Base-by-base conservation (phyloP, 2,113 vertebrate genomes). In the Lycaon pictus region DNA sequence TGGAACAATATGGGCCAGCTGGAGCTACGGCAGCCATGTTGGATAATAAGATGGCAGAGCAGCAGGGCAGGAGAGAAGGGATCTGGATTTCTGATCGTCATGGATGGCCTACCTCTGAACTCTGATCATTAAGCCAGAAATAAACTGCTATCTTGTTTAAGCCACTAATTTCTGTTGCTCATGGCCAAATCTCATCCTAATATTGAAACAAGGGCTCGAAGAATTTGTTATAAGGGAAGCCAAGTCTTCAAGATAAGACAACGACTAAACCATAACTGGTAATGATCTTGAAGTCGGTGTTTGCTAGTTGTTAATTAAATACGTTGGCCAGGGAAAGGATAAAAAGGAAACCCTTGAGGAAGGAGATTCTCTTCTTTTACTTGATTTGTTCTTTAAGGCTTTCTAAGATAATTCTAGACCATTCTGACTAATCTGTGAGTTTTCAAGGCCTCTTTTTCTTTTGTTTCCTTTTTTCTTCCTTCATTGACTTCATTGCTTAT, bases 401-500 rank as follows among this genome's bases (percentile, higher is more conserved):
- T 81, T 96, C 7, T 96, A 88, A 93, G 25, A 58, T 48, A 86
- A 72, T 92, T 96, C n/a, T 95, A 27, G 22, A 53, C 65, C 96
- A 72, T 93, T 90, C 62, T 86, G n/a, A 67, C 43, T 53, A 91
- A 71, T 82, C 80, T 88, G 51, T 37, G 56, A 55, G 32, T 77
- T 96, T 90, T 79, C 84, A 17, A 86, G 74, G 12, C 2, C 43
- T 69, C 25, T 76, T 77, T 60, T 56, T 83, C 43, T 93, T 86
- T 93, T 35, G 86, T n/a, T 19, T 43, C 58, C 69, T 74, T 85
- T 79, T 35, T 84, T 71, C 48, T 88, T 90, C 48, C 32, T 94
- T 90, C 7, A 23, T 77, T 96, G 79, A 58, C 23, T 90, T 90
- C 69, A 88, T 51, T 91, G 53, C 16, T 97, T 82, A 72, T 85